Base-by-base conservation (phyloP, 2,797 vertebrate species). In the Ctenopoma kingsleyae region DNA sequence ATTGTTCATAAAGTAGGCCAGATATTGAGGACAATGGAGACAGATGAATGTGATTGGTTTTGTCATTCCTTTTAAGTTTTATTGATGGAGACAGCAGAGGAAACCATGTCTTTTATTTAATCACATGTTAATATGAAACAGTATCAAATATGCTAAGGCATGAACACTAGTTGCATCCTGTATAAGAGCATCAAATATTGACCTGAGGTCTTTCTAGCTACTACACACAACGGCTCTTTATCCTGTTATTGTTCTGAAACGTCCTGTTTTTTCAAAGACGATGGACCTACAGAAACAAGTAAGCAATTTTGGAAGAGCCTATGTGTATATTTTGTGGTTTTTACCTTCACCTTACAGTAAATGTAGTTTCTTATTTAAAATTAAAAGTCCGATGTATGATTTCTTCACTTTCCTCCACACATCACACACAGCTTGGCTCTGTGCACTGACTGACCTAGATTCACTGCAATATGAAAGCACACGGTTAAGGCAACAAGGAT, bases 391-490 rank as follows among this genome's bases (percentile, higher is more conserved):
- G 19, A 9, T 6, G 0, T 63, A 13, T 3, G 6, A 54, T 43
- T 71, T 63, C 48, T 41, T 63, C 53, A 56, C 58, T 66, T 78
- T 56, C 63, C 64, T 67, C 78, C 85, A 83, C 75, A 79, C 78
- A 66, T 59, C 77, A 66, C 73, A 19, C 67, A 30, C 67, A 59
- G 73, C 81, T 74, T 54, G 69, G 60, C 53, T 70, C 53, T 20
- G 32, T 51, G 23, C 52, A 53, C 80, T 47, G 61, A 47, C 76
- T 89, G 87, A 85, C 85, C 82, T 73, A 89, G 61, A 86, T 89
- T 69, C 71, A 32, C 55, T 16, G 64, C 60, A 40, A 68, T 81
- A 56, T 64, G 74, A 81, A 71, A 74, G 70, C 65, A 60, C 55
- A 20, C 4, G 23, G 77, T 50, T 58, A 81, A 68, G 36, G 77